Base-by-base conservation (phyloP, 2,888 invertebrate genomes). In the Sepiola atlantica region DNA sequence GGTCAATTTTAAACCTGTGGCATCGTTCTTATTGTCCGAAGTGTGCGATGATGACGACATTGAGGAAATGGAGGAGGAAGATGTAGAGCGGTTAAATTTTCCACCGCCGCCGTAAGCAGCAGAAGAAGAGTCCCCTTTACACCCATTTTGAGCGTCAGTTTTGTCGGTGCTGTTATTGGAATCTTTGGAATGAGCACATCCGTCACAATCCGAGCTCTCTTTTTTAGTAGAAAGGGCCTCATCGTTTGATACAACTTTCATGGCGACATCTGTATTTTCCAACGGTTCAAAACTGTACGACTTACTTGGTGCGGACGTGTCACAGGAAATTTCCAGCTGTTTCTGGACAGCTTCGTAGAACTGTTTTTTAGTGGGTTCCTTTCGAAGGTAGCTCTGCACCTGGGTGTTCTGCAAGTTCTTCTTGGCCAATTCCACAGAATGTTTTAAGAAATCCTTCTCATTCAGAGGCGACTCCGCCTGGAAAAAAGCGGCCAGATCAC, bases 361-460 rank as follows among this genome's bases (percentile, higher is more conserved):
- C 45, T 92, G 92, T 55, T 28, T 92, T 92, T 92, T 92, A 21
- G 92, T 92, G 1, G 92, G 92, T 55, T 55, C 92, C n/a, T 28
- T 92, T 55, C 55, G 35, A 10, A 32, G 6, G 28, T 28, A 92
- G 55, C n/a, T 28, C 18, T 45, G n/a, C n/a, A 92, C 55, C 92
- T 92, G 92, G 45, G 54, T 92, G 54, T 32, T 92, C 55, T 92
- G 92, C 32, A 92, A 28, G 55, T 55, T 55, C 55, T 92, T 92
- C 21, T 92, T 92, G 10, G 92, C 92, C 14, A 92, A 55, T n/a
- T 92, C 92, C n/a, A 92, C 92, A 55, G 92, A 92, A 92, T 92
- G n/a, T 16, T 92, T 45, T 12, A 92, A 55, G 55, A 92, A 92
- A 24, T 45, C 92, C 54, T 92, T 55, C 20, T 92, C 54, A 24